phyloP scores from a whole-genome alignment of 2,888 invertebrate genomes.

The Sphaerophoria rueppellii region DNA sequence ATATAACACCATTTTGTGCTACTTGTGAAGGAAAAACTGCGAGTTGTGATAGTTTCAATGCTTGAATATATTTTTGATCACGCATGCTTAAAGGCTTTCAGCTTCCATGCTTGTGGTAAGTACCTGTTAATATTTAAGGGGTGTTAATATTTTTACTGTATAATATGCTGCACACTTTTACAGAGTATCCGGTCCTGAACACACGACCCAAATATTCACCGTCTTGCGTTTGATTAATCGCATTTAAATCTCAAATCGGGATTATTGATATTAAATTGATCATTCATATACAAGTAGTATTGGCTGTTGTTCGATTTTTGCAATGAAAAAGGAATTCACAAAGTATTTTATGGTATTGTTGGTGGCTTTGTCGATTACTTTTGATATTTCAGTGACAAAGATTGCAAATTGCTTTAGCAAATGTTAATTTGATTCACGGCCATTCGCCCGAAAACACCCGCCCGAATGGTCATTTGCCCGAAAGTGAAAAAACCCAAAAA shows the following conservation, averaged over 20 bases:
- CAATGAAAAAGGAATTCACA: constrained; percentile 41
- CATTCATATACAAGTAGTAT: background rate
- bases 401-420: background rate
- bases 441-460: too few relatives aligned
- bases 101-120: too few relatives aligned
- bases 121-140: background rate
- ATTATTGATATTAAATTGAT: constrained; percentile 59
- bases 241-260: constrained; percentile 50
- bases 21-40: too few relatives aligned
- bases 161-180: too few relatives aligned
- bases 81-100: too few relatives aligned
- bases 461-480: too few relatives aligned
- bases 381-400: constrained; percentile 26
- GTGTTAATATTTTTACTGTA: too few relatives aligned
- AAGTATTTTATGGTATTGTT: constrained; percentile 22
- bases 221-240: constrained; percentile 46
- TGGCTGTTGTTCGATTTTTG: constrained; percentile 23
- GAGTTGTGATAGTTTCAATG: too few relatives aligned
- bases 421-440: background rate
- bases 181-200: background rate
- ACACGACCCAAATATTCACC: constrained; percentile 40
- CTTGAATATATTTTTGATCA: too few relatives aligned
- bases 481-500: too few relatives aligned
- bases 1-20: too few relatives aligned
- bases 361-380: constrained; percentile 20